These are phyloP conservation scores for Dendroctonus ponderosae DNA, from an alignment of 1,140 invertebrate species.

Conservation along the genomic window DNA sequence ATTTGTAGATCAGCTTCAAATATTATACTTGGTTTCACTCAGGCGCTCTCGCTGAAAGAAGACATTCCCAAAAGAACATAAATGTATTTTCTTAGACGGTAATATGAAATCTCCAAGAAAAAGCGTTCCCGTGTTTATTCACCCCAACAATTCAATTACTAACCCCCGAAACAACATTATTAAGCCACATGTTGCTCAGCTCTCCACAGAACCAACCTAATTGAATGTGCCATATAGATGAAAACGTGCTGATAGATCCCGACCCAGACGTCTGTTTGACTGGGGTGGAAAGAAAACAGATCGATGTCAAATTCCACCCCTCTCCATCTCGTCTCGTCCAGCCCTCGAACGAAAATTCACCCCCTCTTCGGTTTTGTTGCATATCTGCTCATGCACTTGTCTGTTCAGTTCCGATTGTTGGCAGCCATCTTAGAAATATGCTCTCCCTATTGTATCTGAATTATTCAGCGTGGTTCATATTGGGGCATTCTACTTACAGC, in stretches of 20 bases:
- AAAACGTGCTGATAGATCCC: constrained; percentile 39
- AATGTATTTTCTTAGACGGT: not conserved
- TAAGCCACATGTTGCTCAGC: constrained; percentile 37
- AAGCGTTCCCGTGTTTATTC: constrained; percentile 26
- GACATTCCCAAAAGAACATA: no score
- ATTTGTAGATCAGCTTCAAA: no score
- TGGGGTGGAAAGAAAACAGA: constrained; percentile 41
- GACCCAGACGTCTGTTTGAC: constrained; percentile 48
- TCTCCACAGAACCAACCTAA: constrained; percentile 36
- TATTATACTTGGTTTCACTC: no score
- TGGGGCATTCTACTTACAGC: no score
- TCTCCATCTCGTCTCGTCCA: constrained; percentile 11
- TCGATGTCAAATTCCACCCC: constrained; percentile 41
- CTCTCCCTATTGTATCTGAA: not conserved
- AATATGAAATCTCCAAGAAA: constrained; percentile 15
- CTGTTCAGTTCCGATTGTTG: constrained; percentile 9
- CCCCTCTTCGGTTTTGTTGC: constrained; percentile 19
- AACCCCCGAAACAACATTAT: constrained; percentile 31
- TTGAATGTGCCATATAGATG: constrained; percentile 41
- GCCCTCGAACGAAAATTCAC: constrained; percentile 1
- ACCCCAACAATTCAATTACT: constrained; percentile 34
- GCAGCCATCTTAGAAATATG: constrained; percentile 10
- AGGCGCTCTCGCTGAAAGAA: no score
- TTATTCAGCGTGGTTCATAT: no score
- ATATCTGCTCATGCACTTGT: constrained; percentile 19